Evolutionary conservation across 2,113 vertebrate genomes (phyloP).

Genomic region (Typhlomys cinereus): DNA sequence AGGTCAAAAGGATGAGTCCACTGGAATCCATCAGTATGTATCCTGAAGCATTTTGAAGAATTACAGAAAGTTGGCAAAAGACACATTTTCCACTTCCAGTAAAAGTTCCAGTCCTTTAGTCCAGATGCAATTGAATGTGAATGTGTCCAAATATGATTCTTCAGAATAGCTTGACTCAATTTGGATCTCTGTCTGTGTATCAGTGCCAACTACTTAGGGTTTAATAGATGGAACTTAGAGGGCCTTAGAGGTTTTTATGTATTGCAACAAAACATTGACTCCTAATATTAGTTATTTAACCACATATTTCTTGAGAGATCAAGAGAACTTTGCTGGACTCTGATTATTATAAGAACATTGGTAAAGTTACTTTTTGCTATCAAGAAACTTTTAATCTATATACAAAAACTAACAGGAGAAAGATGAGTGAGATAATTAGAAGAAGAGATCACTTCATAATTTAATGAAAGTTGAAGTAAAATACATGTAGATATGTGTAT

Average conservation of each 20-base stretch:
- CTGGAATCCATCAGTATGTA: not conserved
- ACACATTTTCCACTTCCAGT: not conserved
- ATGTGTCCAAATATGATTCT: not conserved
- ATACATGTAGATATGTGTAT: not conserved
- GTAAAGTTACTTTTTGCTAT: not conserved
- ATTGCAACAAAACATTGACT: constrained; percentile 22
- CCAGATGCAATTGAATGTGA: not conserved
- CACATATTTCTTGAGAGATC: not conserved
- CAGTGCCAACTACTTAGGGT: not conserved
- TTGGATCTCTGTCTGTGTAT: not conserved
- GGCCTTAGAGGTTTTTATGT: not conserved
- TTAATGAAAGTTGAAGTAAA: not conserved
- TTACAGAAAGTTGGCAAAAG: not conserved
- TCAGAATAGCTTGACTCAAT: not conserved
- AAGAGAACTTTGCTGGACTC: not conserved
- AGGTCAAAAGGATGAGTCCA: not conserved
- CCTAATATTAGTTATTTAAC: not conserved
- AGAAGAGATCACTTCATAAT: not conserved
- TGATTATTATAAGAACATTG: not conserved
- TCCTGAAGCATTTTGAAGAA: no score
- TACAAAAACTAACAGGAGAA: not conserved
- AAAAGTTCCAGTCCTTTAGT: not conserved
- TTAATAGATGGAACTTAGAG: constrained; percentile 22
- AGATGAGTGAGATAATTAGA: not conserved
- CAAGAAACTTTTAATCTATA: not conserved